phyloP scores from a whole-genome alignment of 2,888 invertebrate species.

The Zygogramma bicolorata region DNA sequence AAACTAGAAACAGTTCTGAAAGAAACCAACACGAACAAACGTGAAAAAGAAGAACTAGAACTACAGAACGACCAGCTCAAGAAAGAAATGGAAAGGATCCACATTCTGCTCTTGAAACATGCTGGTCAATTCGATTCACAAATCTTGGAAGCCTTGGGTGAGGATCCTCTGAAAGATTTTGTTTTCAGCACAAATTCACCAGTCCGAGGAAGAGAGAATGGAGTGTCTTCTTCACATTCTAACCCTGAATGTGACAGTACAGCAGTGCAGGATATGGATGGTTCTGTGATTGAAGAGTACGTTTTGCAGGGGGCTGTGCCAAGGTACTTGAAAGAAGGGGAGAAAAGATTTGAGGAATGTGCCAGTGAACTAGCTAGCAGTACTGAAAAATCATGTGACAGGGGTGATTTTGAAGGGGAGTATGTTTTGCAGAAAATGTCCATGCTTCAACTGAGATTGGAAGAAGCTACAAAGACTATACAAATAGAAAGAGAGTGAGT shows the following conservation, averaged over 20 bases:
- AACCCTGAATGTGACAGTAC: slow-evolving; percentile 64
- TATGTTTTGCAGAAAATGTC: slow-evolving; percentile 74
- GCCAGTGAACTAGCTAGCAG: slow-evolving; percentile 35
- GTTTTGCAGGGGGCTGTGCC: slow-evolving; percentile 75
- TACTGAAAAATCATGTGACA: slow-evolving; percentile 32
- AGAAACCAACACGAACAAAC: slow-evolving; percentile 79
- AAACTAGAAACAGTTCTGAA: slow-evolving; percentile 85
- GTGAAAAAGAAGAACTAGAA: slow-evolving; percentile 84
- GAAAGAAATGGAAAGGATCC: slow-evolving; percentile 85
- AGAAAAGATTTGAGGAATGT: slow-evolving; percentile 38
- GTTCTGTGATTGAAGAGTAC: slow-evolving; percentile 71
- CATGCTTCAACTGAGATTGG: slow-evolving; percentile 76
- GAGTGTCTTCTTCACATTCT: slow-evolving; percentile 56
- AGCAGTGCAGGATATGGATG: slow-evolving; percentile 56
- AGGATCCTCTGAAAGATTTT: slow-evolving; percentile 66
- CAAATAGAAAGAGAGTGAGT: slow-evolving; percentile 81
- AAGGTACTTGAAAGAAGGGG: slow-evolving; percentile 66
- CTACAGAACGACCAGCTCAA: slow-evolving; percentile 81
- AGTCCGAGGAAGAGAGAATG: slow-evolving; percentile 59
- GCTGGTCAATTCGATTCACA: slow-evolving; percentile 77
- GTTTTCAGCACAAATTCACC: slow-evolving; percentile 61
- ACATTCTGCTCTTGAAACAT: slow-evolving; percentile 75
- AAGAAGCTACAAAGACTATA: slow-evolving; percentile 81
- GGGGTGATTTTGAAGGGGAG: slow-evolving; percentile 68
- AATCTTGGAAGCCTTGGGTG: slow-evolving; percentile 68